These are phyloP conservation scores for Drosophila bocki DNA, from an alignment of 1,140 invertebrate genomes.

Conservation along the genomic window DNA sequence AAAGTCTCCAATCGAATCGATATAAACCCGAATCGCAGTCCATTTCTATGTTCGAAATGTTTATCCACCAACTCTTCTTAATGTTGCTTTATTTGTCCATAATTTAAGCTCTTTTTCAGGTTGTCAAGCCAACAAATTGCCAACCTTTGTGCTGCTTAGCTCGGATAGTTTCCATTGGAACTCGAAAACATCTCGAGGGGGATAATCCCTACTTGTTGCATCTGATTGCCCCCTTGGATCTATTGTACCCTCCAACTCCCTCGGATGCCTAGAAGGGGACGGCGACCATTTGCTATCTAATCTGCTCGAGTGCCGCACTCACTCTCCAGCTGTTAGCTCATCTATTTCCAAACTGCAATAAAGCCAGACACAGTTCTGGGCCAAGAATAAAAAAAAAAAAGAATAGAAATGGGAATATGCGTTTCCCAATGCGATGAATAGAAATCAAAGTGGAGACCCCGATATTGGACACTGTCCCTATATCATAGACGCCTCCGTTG, in stretches of 20 bases:
- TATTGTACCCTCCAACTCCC: slow-evolving; percentile 12
- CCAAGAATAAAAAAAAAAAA: slow-evolving; percentile 15
- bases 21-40: slow-evolving; percentile 4
- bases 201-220: slow-evolving; percentile 57
- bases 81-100: slow-evolving; percentile 13
- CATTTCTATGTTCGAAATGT: slow-evolving; percentile 8
- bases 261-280: slow-evolving; percentile 32
- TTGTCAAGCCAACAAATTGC: slow-evolving; percentile 51
- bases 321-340: slow-evolving; percentile 81
- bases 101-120: slow-evolving; percentile 43
- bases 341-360: slow-evolving; percentile 79
- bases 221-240: slow-evolving; percentile 40
- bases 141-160: slow-evolving; percentile 43
- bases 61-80: slow-evolving; percentile 7
- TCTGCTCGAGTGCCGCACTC: slow-evolving; percentile 72
- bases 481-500: slow-evolving; percentile 50
- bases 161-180: slow-evolving; percentile 7
- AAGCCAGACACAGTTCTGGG: slow-evolving; percentile 57
- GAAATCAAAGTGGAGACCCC: slow-evolving; percentile 46
- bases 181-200: slow-evolving; percentile 36
- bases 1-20: neutral
- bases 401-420: slow-evolving; percentile 30
- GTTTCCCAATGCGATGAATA: slow-evolving; percentile 47
- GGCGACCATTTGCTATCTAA: slow-evolving; percentile 72
- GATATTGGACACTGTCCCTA: slow-evolving; percentile 38